These are phyloP conservation scores for Verasper variegatus DNA, from an alignment of 2,113 vertebrate genomes.

Conservation along the genomic window DNA sequence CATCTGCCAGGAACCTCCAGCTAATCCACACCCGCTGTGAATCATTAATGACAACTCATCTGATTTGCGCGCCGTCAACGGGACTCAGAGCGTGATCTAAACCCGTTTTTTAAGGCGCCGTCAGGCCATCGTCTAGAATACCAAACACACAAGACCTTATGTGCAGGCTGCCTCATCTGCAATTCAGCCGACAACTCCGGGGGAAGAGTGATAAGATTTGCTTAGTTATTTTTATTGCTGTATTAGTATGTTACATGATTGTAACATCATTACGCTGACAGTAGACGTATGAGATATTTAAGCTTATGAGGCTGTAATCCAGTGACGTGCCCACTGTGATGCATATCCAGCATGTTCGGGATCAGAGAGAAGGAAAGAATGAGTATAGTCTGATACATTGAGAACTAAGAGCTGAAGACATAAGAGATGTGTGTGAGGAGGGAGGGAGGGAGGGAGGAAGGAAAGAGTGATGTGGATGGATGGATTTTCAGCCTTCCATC, in stretches of 20 bases:
- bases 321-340: neutral
- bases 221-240: neutral
- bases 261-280: neutral
- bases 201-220: slow-evolving; percentile 5
- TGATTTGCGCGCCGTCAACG: slow-evolving; percentile 28
- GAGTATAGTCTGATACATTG: neutral
- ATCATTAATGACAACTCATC: slow-evolving; percentile 58
- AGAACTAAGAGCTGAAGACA: neutral
- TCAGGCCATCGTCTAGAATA: slow-evolving; percentile 22
- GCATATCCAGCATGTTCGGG: neutral
- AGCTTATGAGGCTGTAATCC: neutral
- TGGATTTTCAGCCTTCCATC: slow-evolving; percentile 44
- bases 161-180: slow-evolving; percentile 10
- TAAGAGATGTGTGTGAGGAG: neutral
- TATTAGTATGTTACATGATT: neutral
- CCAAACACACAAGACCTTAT: neutral
- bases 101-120: slow-evolving; percentile 16
- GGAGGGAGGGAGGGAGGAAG: slow-evolving; percentile 5
- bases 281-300: neutral
- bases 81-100: slow-evolving; percentile 25
- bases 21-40: slow-evolving; percentile 52
- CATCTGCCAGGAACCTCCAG: slow-evolving; percentile 63
- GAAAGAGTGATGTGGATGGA: slow-evolving; percentile 39
- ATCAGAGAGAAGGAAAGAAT: neutral
- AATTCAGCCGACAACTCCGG: slow-evolving; percentile 1